Evolutionary conservation across 2,113 vertebrate genomes (phyloP).

Genomic region (Oreochromis aureus): DNA sequence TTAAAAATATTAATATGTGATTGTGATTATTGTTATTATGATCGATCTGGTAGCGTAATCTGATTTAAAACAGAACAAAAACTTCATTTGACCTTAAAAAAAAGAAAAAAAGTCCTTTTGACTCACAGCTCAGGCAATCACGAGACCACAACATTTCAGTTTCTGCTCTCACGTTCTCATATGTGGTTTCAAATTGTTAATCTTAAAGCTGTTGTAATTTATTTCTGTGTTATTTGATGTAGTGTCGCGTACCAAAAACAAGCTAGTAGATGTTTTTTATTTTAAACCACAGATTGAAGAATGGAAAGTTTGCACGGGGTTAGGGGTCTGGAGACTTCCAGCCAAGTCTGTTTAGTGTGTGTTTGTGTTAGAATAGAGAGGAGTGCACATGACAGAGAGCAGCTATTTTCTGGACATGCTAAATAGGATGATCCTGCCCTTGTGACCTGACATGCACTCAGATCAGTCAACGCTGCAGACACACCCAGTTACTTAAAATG

Average conservation of each 20-base stretch:
- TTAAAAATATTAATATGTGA: background rate
- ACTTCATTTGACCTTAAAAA: background rate
- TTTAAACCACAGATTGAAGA: slow-evolving; percentile 9
- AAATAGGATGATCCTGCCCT: slow-evolving; percentile 26
- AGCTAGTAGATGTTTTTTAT: slow-evolving; percentile 13
- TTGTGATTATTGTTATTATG: background rate
- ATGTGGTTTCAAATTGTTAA: background rate
- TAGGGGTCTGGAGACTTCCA: background rate
- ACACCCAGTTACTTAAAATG: background rate
- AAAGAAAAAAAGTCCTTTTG: background rate
- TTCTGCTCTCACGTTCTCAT: background rate
- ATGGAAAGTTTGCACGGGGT: background rate
- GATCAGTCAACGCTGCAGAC: background rate
- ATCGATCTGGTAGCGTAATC: background rate
- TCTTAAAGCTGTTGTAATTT: background rate
- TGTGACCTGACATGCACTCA: slow-evolving; percentile 9
- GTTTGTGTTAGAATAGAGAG: slow-evolving; percentile 17
- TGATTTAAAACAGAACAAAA: background rate
- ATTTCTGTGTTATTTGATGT: background rate
- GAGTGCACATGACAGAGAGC: background rate
- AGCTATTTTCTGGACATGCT: slow-evolving; percentile 24
- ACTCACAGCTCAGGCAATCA: background rate
- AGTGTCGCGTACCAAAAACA: slow-evolving; percentile 4
- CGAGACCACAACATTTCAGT: background rate
- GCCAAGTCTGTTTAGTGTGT: slow-evolving; percentile 3